Base-by-base conservation (phyloP, 1,140 invertebrate species). In the Delia radicum region DNA sequence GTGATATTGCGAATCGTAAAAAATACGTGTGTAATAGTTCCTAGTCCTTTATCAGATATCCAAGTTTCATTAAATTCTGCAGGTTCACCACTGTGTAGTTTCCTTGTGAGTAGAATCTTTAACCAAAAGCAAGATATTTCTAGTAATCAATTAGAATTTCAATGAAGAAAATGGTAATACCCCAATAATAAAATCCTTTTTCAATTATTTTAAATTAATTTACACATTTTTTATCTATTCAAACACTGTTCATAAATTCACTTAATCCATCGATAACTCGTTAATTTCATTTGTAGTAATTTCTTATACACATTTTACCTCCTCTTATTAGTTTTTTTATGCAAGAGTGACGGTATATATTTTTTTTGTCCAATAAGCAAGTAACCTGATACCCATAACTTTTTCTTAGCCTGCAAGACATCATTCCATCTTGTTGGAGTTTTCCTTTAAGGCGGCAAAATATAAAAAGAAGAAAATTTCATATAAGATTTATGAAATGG, bases 301-400 rank as follows among this genome's bases (percentile, higher is more conserved):
- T 55, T 55, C 46, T 55, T 55, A 55, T 55, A 55, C n/a, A 18
- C 6, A 21, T 55, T 21, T 0, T 55, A 55, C 18, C n/a, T 55
- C 18, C 18, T 55, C 46, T 55, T 55, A 55, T 55, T 55, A 21
- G 46, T 55, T 55, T 55, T 21, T 55, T 55, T 55, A 55, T 55
- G 21, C 18, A 18, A 55, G n/a, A 55, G 46, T 55, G 46, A 55
- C 3, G 46, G 46, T 55, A 21, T 48, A 21, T 5, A 48, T 48
- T 48, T 48, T 55, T 18, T 55, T 69, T 33, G 12, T 33, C 65
- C 65, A 69, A 69, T 69, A 69, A 69, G 65, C 31, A 2, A 18
- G 65, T 69, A 69, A 69, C 65, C 65, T 69, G 65, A 69, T 69
- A 69, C 29, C n/a, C 65, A 69, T 69, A 21, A 69, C 65, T 69